These are phyloP conservation scores for Acinonyx jubatus DNA, from an alignment of 2,113 vertebrate species.

Conservation along the genomic window DNA sequence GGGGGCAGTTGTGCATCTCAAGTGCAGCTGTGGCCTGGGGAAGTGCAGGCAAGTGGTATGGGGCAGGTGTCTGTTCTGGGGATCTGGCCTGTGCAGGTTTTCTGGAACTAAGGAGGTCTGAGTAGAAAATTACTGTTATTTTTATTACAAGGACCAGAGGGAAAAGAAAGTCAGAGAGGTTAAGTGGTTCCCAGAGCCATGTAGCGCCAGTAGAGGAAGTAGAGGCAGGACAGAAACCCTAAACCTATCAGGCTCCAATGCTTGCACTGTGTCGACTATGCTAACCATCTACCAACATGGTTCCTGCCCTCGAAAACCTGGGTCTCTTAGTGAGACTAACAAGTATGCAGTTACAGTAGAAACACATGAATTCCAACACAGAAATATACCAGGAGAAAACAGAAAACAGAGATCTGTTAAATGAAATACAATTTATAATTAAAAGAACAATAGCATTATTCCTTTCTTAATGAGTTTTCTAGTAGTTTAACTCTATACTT, in stretches of 20 bases:
- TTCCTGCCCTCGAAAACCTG: not conserved
- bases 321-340: not conserved
- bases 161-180: not conserved
- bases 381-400: not conserved
- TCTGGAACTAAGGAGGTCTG: not conserved
- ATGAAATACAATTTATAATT: not conserved
- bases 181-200: not conserved
- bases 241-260: not conserved
- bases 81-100: not conserved
- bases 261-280: not conserved
- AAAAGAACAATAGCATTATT: not conserved
- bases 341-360: not conserved
- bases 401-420: not conserved
- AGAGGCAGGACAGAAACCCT: not conserved
- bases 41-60: not conserved
- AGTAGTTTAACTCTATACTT: not conserved
- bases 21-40: not conserved
- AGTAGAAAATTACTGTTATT: not conserved
- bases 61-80: not conserved
- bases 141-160: not conserved
- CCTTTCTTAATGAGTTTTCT: not conserved
- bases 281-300: not conserved
- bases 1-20: not conserved
- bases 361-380: not conserved
- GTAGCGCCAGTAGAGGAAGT: not conserved